Evolutionary conservation across 2,797 vertebrate genomes (phyloP), one percentile per base, ranked within the genome.

Genomic region (Spinibarbus caldwelli): DNA sequence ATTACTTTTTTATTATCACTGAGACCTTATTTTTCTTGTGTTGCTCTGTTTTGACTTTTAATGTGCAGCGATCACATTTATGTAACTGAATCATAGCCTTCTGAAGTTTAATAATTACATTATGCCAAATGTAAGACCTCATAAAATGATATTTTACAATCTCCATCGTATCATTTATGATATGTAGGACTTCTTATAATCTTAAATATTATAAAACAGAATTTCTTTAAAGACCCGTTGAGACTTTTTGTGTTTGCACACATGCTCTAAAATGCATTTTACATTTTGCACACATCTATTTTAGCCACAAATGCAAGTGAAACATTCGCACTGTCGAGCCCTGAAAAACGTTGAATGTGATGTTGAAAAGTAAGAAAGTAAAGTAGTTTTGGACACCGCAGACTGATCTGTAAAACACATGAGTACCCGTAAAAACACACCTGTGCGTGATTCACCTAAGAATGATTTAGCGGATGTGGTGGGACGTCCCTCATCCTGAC

Each of bases 401-500:
- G 54, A 45, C 43, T 12, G 43, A 45, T 45, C 43, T 45, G 43
- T 45, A 14, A 45, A 45, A 45, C 45, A 45, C 45, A 45, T 1
- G 4, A 45, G 43, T 15, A 47, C 45, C 45, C 2, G 15, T 14
- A 45, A 17, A 49, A 49, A 49, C 5, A 0, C n/a, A n/a, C n/a
- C n/a, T n/a, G n/a, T 2, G 70, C 38, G 5, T 21, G 23, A 17
- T 62, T 57, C 23, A 95, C 95, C 95, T 88, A 93, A 52, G 57
- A 90, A 26, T 66, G 90, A 71, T 93, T 94, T 96, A 29, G 83
- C 88, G 36, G 90, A 92, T 15, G 89, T 87, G 29, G 54, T 83
- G 75, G 90, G 70, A 83, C 7, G 66, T 83, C 89, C 88, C 19
- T 89, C 91, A 26, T 93, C 91, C 11, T 91, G 93, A 75, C 41